A percentile compares a stretch with the other conserved stretches of the same genome.
These are phyloP conservation scores for Gadus chalcogrammus DNA, from an alignment of 2,113 vertebrate genomes.

Conservation along the genomic window DNA sequence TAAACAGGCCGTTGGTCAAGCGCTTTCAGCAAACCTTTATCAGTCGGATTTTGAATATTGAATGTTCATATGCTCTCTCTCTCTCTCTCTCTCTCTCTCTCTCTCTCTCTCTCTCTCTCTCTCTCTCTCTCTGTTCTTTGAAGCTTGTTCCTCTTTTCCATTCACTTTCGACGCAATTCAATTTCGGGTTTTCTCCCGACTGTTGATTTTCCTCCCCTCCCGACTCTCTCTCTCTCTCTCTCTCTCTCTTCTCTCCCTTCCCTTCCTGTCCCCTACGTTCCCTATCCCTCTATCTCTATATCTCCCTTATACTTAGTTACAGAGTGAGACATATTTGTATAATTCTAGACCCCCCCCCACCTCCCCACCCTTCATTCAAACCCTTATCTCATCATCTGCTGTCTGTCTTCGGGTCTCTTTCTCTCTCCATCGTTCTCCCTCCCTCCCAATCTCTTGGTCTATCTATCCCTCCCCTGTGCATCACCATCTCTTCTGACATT, in stretches of 20 bases:
- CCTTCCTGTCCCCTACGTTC: background rate
- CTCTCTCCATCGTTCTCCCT: background rate
- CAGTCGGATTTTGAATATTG: background rate
- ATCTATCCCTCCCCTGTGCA: background rate
- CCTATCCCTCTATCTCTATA: background rate
- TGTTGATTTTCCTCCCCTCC: background rate
- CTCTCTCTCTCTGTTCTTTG: no score
- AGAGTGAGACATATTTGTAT: background rate
- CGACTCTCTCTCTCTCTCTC: background rate
- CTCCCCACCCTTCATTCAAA: no score
- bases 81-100: no score
- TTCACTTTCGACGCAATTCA: no score
- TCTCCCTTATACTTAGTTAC: no score
- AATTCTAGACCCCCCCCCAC: no score
- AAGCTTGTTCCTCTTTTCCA: no score
- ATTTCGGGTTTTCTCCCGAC: no score
- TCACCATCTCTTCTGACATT: no score
- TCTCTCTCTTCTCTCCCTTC: background rate
- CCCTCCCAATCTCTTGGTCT: background rate
- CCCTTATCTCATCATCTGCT: background rate
- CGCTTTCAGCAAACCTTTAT: background rate
- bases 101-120: no score
- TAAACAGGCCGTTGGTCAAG: no score
- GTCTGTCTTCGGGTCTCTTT: background rate
- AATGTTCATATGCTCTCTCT: no score